These are phyloP conservation scores for Pollenia angustigena DNA, from an alignment of 2,888 invertebrate species.

Conservation along the genomic window DNA sequence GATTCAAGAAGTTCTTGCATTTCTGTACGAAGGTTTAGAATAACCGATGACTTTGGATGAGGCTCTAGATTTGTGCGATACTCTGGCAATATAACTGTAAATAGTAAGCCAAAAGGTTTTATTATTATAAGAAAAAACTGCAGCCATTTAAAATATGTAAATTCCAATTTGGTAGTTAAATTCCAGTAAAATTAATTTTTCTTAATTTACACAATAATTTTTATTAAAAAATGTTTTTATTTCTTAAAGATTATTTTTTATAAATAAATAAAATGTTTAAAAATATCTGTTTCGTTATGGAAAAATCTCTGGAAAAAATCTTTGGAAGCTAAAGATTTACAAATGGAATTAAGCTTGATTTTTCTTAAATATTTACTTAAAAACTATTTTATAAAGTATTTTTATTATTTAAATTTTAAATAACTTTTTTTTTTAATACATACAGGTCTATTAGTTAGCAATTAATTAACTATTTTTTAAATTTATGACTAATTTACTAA, in stretches of 20 bases:
- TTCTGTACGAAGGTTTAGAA: too few species aligned
- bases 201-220: slow-evolving; percentile 21
- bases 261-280: slow-evolving; percentile 74
- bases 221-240: background rate
- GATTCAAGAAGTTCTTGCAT: too few species aligned
- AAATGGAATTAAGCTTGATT: slow-evolving; percentile 58
- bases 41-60: too few species aligned
- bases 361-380: background rate
- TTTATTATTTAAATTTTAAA: slow-evolving; percentile 19
- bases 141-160: too few species aligned
- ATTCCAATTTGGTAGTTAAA: too few species aligned
- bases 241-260: background rate
- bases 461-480: slow-evolving; percentile 51
- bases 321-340: slow-evolving; percentile 71
- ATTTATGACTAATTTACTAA: slow-evolving; percentile 59
- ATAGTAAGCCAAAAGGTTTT: too few species aligned
- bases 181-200: background rate
- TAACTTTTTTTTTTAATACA: slow-evolving; percentile 18
- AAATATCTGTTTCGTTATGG: slow-evolving; percentile 76
- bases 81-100: too few species aligned
- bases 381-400: background rate
- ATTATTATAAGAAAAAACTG: too few species aligned
- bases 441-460: slow-evolving; percentile 15
- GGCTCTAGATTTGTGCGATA: too few species aligned
- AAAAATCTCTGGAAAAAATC: slow-evolving; percentile 50